Conservation (phyloP, 1,140 invertebrate genomes). For the Drosophila prosaltans region DNA sequence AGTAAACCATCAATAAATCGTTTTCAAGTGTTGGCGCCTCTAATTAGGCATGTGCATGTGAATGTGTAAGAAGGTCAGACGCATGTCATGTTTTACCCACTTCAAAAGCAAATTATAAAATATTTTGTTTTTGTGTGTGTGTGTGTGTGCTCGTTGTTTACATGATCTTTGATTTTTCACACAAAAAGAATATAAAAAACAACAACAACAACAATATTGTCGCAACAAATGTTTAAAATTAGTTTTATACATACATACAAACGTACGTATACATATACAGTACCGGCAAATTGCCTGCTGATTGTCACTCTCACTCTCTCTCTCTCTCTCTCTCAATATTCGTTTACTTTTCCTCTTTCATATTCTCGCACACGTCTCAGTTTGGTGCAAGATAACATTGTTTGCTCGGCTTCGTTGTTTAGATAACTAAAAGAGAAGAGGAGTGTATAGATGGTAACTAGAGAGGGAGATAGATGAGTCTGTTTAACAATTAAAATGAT, state of each 20-base stretch:
- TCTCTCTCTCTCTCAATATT: not conserved
- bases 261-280: conserved; percentile 18
- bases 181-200: conserved; percentile 8
- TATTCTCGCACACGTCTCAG: not conserved
- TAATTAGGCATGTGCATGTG: conserved; percentile 38
- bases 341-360: conserved; percentile 1
- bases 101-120: conserved; percentile 21
- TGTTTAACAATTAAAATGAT: not conserved
- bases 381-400: conserved; percentile 38
- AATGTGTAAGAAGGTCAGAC: conserved; percentile 14
- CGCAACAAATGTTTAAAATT: conserved; percentile 26
- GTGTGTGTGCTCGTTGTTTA: conserved; percentile 39
- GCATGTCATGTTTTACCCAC: conserved; percentile 39
- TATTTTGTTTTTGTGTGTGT: conserved; percentile 1
- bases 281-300: conserved; percentile 21
- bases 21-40: conserved; percentile 13
- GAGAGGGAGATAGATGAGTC: not conserved
- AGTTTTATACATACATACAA: conserved; percentile 7
- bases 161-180: conserved; percentile 33
- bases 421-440: conserved; percentile 11
- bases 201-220: conserved; percentile 8
- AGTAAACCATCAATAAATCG: conserved; percentile 5
- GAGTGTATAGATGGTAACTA: conserved; percentile 24
- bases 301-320: conserved; percentile 3
- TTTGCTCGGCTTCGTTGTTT: conserved; percentile 38